Evolutionary conservation across 2,888 invertebrate species (phyloP).

Genomic region (Ptycholaimellus sp.): DNA sequence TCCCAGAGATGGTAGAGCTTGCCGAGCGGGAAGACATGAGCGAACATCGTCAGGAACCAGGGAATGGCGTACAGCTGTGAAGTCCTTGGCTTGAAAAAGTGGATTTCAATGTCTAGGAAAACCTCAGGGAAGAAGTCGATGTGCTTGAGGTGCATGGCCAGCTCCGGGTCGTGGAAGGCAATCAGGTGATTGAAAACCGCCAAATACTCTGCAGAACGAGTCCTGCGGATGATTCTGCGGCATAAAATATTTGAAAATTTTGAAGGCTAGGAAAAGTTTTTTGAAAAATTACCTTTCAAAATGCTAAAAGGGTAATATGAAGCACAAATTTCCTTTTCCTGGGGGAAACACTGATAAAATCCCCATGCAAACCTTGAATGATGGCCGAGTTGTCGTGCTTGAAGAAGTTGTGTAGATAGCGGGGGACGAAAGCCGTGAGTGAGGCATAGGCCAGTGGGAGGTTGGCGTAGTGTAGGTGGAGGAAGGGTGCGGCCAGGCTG

Average conservation of each 20-base stretch:
- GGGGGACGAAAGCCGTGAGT: conserved; percentile 75
- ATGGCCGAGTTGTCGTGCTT: conserved; percentile 81
- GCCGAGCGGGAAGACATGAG: conserved; percentile 88
- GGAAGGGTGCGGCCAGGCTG: conserved; percentile 84
- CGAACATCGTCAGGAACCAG: conserved; percentile 25
- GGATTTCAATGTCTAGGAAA: conserved; percentile 1
- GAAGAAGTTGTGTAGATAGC: conserved; percentile 87
- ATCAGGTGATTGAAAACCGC: conserved; percentile 86
- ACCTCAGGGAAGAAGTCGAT: conserved; percentile 76
- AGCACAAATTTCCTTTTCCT: not conserved
- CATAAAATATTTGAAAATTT: not conserved
- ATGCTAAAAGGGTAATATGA: not conserved
- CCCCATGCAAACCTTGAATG: conserved; percentile 42
- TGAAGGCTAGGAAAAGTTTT: not conserved
- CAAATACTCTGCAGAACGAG: conserved; percentile 47
- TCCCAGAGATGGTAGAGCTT: conserved; percentile 96
- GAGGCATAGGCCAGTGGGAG: conserved; percentile 88
- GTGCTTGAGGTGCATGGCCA: conserved; percentile 65
- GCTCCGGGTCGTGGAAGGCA: conserved; percentile 71
- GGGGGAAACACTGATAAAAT: not conserved
- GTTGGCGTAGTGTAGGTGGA: conserved; percentile 81
- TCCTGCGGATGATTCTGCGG: not conserved
- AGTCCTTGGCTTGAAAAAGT: not conserved
- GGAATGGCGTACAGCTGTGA: conserved; percentile 69
- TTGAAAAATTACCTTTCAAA: not conserved